phyloP scores from a whole-genome alignment of 2,797 vertebrate genomes.

The Lacerta viridis region DNA sequence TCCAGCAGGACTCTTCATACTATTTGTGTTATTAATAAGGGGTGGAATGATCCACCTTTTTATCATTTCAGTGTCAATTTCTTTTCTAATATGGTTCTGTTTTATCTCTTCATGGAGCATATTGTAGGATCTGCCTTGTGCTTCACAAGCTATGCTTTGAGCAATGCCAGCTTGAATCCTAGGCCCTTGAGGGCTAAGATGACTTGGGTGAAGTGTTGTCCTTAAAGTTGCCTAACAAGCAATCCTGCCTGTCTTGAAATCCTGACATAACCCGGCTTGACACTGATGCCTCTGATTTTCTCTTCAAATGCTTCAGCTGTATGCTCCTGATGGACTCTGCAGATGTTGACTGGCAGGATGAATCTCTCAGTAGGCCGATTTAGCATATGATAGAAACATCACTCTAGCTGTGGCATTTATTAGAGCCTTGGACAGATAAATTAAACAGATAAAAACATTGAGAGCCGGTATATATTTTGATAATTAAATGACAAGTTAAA shows the following conservation, averaged over 20 bases:
- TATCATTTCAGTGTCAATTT: background rate
- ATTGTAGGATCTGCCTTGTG: background rate
- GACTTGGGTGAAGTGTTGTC: background rate
- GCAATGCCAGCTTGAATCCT: background rate
- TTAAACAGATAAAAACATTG: too few relatives aligned
- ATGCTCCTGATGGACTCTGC: background rate
- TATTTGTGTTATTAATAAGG: background rate
- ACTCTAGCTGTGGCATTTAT: accelerated
- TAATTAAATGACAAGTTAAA: too few relatives aligned
- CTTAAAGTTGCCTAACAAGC: background rate
- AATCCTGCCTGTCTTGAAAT: background rate
- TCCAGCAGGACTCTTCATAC: too few relatives aligned
- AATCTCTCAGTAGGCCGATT: background rate
- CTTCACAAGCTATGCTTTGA: background rate
- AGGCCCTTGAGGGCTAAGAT: background rate
- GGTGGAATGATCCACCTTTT: background rate
- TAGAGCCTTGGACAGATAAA: background rate
- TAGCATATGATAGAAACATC: background rate
- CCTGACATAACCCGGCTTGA: accelerated
- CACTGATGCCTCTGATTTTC: accelerated
- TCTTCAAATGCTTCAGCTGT: background rate
- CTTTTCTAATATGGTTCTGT: background rate
- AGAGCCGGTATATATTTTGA: too few relatives aligned
- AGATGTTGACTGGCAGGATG: background rate
- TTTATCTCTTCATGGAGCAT: background rate